Conservation (phyloP, 1,140 invertebrate species). For the Cherax destructor region DNA sequence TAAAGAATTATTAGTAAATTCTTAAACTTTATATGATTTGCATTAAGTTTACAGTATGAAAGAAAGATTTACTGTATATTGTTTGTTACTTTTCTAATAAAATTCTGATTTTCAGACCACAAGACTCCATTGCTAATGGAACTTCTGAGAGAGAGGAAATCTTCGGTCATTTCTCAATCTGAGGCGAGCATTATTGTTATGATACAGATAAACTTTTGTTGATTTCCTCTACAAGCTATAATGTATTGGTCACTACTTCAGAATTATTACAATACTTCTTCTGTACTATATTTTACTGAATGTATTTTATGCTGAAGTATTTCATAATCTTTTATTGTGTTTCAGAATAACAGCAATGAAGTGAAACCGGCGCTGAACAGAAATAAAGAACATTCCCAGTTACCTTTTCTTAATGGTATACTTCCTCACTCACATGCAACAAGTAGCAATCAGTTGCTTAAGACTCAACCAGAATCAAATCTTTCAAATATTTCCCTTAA, state of each 20-base stretch:
- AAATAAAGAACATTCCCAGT: background rate
- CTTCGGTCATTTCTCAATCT: background rate
- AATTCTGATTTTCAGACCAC: background rate
- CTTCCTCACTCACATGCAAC: background rate
- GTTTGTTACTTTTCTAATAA: background rate
- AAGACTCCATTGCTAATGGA: slow-evolving; percentile 47
- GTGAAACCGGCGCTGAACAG: background rate
- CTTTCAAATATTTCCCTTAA: background rate
- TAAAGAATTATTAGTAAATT: too few species aligned
- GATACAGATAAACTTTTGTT: background rate
- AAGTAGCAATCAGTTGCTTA: background rate
- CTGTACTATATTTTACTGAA: background rate
- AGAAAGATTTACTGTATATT: too few species aligned
- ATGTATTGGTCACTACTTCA: background rate
- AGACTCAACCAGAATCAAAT: background rate
- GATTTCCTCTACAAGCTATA: background rate
- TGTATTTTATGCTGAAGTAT: background rate
- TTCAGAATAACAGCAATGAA: background rate
- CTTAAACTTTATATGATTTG: too few species aligned
- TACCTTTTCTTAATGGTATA: background rate
- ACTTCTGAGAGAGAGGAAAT: slow-evolving; percentile 24
- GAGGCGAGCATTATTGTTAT: slow-evolving; percentile 6
- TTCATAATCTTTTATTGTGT: background rate
- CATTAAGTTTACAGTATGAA: too few species aligned
- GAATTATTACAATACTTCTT: background rate